These are phyloP conservation scores for Lagria hirta DNA, from an alignment of 2,888 invertebrate species.

Conservation along the genomic window DNA sequence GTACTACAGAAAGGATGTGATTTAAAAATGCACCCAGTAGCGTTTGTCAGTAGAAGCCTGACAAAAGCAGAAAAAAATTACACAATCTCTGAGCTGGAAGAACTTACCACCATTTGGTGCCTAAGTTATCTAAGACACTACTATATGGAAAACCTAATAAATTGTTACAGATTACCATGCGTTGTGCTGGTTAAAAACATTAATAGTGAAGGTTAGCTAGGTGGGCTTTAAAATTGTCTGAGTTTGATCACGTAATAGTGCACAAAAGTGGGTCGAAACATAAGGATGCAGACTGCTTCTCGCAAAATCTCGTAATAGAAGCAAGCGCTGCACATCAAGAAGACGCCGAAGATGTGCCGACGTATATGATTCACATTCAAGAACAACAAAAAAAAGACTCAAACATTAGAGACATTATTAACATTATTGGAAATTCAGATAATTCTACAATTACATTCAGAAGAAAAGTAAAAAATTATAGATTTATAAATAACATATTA, in stretches of 20 bases:
- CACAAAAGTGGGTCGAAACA: background rate
- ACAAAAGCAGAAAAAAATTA: conserved; percentile 31
- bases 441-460: background rate
- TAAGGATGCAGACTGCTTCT: background rate
- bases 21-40: conserved; percentile 27
- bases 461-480: background rate
- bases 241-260: conserved; percentile 2
- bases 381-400: background rate
- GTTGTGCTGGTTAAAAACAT: no score
- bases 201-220: no score
- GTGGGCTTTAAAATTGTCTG: conserved; percentile 7
- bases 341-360: background rate
- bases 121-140: conserved; percentile 27
- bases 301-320: background rate
- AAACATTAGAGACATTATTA: background rate
- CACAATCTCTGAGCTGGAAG: conserved; percentile 26
- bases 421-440: background rate
- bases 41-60: conserved; percentile 29
- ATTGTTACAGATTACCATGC: no score
- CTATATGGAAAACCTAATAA: no score
- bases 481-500: background rate
- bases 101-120: conserved; percentile 24
- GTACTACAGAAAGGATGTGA: conserved; percentile 25
- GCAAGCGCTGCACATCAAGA: background rate
- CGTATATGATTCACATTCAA: background rate